Evolutionary conservation across 2,797 vertebrate genomes (phyloP).

Genomic region (Oceanodroma leucorhoa): DNA sequence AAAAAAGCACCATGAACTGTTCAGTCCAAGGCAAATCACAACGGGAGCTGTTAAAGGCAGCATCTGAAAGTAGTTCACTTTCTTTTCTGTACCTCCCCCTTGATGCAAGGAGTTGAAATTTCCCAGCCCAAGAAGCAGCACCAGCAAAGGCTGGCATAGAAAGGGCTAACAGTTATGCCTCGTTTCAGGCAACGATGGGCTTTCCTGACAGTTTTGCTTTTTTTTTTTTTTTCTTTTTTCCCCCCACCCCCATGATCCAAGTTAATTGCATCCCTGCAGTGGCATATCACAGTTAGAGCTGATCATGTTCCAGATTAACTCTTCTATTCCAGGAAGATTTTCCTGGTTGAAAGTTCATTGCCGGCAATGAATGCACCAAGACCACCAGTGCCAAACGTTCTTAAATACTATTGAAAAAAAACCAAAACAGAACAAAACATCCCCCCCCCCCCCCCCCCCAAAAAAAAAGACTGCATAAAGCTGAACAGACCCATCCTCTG

Average conservation of each 20-base stretch:
- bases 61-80: neutral
- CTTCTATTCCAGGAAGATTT: neutral
- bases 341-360: neutral
- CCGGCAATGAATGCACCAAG: neutral
- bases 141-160: neutral
- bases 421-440: neutral
- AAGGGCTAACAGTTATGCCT: neutral
- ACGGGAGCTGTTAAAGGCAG: conserved; percentile 28
- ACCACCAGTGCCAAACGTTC: neutral
- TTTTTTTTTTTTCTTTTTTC: no score
- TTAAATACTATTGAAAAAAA: neutral
- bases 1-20: neutral
- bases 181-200: neutral
- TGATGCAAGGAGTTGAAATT: conserved; percentile 71
- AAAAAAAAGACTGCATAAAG: neutral
- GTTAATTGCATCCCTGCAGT: neutral
- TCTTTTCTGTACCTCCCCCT: conserved; percentile 49
- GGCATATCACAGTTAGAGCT: neutral
- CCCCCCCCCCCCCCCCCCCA: no score
- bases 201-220: neutral
- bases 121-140: neutral
- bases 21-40: neutral
- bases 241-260: neutral
- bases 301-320: neutral
- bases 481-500: neutral